Evolutionary conservation across 2,888 invertebrate species (phyloP).

Genomic region (Plutella xylostella): DNA sequence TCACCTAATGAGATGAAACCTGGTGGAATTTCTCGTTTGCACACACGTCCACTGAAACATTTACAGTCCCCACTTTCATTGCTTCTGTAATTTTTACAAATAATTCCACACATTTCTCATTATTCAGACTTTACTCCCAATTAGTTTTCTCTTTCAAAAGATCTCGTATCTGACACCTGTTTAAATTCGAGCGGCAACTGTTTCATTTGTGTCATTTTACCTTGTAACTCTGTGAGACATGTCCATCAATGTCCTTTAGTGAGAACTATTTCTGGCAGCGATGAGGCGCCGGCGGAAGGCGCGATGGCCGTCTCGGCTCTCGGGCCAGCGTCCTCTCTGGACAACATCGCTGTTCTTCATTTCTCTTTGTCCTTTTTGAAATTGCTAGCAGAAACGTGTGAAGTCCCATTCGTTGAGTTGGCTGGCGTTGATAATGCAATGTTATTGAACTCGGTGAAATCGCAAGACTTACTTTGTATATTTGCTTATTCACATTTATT

Average conservation of each 20-base stretch:
- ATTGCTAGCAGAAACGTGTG: no score
- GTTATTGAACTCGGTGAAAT: no score
- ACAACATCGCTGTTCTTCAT: constrained; percentile 24
- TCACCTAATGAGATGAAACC: constrained; percentile 32
- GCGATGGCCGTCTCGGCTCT: constrained; percentile 42
- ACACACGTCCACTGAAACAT: constrained; percentile 28
- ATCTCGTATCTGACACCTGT: not conserved
- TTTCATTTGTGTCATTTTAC: constrained; percentile 2
- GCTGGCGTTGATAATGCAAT: no score
- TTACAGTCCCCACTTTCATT: constrained; percentile 12
- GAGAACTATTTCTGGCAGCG: constrained; percentile 37
- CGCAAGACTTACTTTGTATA: no score
- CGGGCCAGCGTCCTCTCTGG: constrained; percentile 31
- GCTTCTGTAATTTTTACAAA: not conserved
- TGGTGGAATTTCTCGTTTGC: constrained; percentile 28
- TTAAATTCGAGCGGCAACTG: not conserved
- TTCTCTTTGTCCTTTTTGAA: not conserved
- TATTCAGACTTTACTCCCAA: not conserved
- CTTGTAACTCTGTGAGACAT: not conserved
- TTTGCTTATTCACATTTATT: no score
- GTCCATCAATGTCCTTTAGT: constrained; percentile 5
- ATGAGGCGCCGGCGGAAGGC: constrained; percentile 59
- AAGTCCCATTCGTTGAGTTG: no score
- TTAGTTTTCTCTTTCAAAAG: not conserved
- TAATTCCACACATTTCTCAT: no score